Base-by-base conservation (phyloP, 2,113 vertebrate genomes). In the Bos javanicus region DNA sequence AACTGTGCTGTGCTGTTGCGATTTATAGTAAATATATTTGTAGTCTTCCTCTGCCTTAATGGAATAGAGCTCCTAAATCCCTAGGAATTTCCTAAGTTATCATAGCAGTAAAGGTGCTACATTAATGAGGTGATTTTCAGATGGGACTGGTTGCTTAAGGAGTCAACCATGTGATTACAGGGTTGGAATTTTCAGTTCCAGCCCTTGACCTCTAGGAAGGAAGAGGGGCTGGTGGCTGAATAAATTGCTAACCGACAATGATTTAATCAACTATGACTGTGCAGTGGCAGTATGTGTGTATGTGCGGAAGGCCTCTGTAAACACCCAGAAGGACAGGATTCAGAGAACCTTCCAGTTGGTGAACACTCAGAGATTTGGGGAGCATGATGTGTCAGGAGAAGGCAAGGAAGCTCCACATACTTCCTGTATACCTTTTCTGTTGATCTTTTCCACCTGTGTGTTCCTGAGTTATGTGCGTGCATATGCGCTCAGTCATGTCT, bases 401-500 rank as follows among this genome's bases (percentile, higher is more conserved):
- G 19, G 12, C 28, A 82, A 23, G 80, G 33, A n/a, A 4, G 19
- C 80, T n/a, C 19, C 50, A 14, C 19, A 36, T 25, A 6, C 80
- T n/a, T 52, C 30, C 78, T 50, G 33, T 12, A 13, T n/a, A 12
- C 30, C 17, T n/a, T 54, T 36, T 19, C 50, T 82, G 6, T 82
- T 1, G 2, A 36, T 14, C 50, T 54, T 21, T 82, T n/a, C 50
- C 19, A 25, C 11, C 80, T 54, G 33, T 3, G 48, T 14, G 3
- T 54, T 54, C 19, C 50, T 54, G 80, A 4, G 1, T 76, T 26
- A 26, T 0, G 23, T 43, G 71, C 71, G 25, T 25, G 36, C 1
- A 0, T 74, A 1, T 0, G 12, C 25, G 3, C 23, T 76, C 36
- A 43, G 36, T 76, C 36, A 3, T 43, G 36, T 76, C 71, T 1